Conservation (phyloP, 2,113 vertebrate genomes). For the Neolamprologus devosi region DNA sequence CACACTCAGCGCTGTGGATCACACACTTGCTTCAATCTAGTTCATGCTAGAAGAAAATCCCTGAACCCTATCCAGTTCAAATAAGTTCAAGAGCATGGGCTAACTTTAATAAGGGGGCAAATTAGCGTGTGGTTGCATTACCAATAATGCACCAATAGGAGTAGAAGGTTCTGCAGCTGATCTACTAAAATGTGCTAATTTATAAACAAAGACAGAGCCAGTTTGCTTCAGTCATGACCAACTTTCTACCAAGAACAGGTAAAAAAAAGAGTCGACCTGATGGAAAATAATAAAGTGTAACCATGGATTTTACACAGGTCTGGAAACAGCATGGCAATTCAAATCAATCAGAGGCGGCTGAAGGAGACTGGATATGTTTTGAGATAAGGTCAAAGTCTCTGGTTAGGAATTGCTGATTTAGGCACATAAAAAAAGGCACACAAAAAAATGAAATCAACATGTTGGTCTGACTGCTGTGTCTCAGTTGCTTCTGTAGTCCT, state of each 20-base stretch:
- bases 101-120: neutral
- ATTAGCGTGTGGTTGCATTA: neutral
- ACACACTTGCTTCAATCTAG: neutral
- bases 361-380: neutral
- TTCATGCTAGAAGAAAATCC: neutral
- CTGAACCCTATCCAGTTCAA: neutral
- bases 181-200: neutral
- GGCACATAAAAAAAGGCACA: neutral
- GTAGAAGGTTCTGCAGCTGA: neutral
- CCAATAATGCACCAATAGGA: neutral
- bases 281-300: neutral
- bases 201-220: neutral
- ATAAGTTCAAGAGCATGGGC: neutral
- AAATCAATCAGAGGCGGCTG: neutral
- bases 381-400: neutral
- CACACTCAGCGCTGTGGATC: neutral
- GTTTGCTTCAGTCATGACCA: neutral
- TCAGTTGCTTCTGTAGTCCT: neutral
- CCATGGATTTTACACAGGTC: neutral
- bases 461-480: neutral
- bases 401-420: neutral
- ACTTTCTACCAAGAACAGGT: neutral
- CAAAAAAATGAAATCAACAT: neutral
- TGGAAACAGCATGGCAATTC: neutral
- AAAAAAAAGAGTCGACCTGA: accelerated